Conservation (phyloP, 2,888 invertebrate species). For the Phyto melanocephala region DNA sequence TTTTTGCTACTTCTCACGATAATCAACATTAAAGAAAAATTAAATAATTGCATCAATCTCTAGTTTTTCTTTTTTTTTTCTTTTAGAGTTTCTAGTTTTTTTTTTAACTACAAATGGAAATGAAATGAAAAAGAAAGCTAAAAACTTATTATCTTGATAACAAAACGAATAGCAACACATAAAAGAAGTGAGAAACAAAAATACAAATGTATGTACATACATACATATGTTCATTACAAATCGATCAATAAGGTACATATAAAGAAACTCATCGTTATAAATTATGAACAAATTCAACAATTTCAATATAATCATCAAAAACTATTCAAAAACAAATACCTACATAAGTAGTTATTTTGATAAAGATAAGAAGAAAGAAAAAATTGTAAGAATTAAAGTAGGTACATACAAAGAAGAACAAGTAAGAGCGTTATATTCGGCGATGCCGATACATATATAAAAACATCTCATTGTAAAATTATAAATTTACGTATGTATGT, state of each 20-base stretch:
- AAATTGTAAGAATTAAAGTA: slow-evolving; percentile 1
- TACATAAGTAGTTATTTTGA: not conserved
- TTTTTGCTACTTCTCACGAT: slow-evolving; percentile 37
- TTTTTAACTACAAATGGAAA: not conserved
- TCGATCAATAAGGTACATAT: slow-evolving; percentile 23
- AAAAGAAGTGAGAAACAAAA: slow-evolving; percentile 1
- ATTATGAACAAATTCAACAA: not conserved
- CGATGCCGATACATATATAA: too few relatives aligned
- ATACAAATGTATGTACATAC: too few relatives aligned
- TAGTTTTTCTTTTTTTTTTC: not conserved
- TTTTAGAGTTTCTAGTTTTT: not conserved
- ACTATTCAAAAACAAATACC: not conserved
- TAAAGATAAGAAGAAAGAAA: not conserved
- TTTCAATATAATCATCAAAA: not conserved
- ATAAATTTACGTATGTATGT: too few relatives aligned
- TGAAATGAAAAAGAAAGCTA: slow-evolving; percentile 30
- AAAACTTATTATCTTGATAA: not conserved
- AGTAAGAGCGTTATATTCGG: too few relatives aligned
- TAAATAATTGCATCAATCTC: slow-evolving; percentile 51
- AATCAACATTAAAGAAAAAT: slow-evolving; percentile 53
- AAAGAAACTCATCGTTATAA: not conserved
- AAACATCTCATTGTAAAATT: too few relatives aligned
- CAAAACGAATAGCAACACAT: slow-evolving; percentile 2
- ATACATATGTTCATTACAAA: slow-evolving; percentile 34
- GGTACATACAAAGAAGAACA: too few relatives aligned